Percentiles rank a stretch among this genome's conserved stretches.
Evolutionary conservation across 2,797 vertebrate genomes (phyloP).

Genomic region (Sarcophilus harrisii): DNA sequence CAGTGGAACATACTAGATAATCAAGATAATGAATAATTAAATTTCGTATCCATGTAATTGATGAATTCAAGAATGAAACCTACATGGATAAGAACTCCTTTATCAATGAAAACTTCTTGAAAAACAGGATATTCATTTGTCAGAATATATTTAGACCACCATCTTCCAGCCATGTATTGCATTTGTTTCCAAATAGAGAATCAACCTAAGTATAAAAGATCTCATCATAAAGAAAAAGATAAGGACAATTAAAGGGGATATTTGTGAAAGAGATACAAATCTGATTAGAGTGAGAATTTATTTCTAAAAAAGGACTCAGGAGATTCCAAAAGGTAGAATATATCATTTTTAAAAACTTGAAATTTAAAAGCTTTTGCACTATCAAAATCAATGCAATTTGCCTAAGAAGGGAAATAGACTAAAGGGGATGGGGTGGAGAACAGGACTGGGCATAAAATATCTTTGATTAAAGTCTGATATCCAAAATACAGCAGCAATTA

Average conservation of each 20-base stretch:
- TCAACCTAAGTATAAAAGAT: background rate
- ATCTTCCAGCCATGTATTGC: background rate
- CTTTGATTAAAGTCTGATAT: background rate
- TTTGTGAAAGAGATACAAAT: background rate
- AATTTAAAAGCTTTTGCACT: background rate
- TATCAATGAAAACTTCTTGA: background rate
- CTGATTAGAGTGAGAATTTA: background rate
- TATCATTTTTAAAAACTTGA: background rate
- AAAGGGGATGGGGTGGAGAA: background rate
- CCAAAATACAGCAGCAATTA: background rate
- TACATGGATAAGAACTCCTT: background rate
- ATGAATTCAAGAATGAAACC: background rate
- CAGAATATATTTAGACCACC: background rate
- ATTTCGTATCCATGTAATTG: background rate
- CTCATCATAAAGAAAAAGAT: background rate
- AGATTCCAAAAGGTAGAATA: background rate
- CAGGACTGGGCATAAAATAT: background rate
- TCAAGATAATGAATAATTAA: background rate
- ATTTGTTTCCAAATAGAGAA: background rate
- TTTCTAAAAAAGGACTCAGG: background rate
- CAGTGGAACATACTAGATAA: background rate
- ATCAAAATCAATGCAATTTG: background rate
- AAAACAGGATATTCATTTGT: background rate
- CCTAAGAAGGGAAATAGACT: background rate
- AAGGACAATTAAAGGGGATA: background rate